phyloP scores from a whole-genome alignment of 92 coral and sea anemone genomes.

The Porites lobata region DNA sequence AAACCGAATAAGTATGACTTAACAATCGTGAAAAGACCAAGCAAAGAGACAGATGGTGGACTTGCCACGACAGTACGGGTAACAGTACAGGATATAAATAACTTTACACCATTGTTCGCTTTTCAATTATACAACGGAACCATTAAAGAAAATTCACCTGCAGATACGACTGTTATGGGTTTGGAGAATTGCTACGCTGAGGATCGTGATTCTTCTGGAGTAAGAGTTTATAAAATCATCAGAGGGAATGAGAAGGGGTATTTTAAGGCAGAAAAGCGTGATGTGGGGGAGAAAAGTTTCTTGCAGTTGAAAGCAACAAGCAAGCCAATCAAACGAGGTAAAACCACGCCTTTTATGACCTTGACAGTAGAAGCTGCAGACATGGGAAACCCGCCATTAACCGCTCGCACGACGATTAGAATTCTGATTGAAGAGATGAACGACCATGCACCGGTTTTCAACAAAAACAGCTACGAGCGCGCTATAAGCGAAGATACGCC shows the following conservation, averaged over 20 bases:
- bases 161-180: slow-evolving; percentile 68
- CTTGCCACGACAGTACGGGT: slow-evolving; percentile 71
- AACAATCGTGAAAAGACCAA: slow-evolving; percentile 65
- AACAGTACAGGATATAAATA: slow-evolving; percentile 70
- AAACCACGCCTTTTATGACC: slow-evolving; percentile 48
- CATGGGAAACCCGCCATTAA: slow-evolving; percentile 63
- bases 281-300: slow-evolving; percentile 64
- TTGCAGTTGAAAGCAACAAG: slow-evolving; percentile 70
- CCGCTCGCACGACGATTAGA: slow-evolving; percentile 59
- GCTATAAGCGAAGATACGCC: slow-evolving; percentile 73
- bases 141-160: slow-evolving; percentile 68
- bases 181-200: slow-evolving; percentile 83
- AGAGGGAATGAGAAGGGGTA: slow-evolving; percentile 84
- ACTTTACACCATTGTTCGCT: slow-evolving; percentile 76
- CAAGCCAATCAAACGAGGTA: slow-evolving; percentile 56
- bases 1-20: slow-evolving; percentile 72
- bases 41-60: slow-evolving; percentile 55
- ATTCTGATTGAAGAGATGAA: slow-evolving; percentile 60
- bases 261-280: slow-evolving; percentile 51
- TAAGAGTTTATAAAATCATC: slow-evolving; percentile 70
- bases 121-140: slow-evolving; percentile 74
- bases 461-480: slow-evolving; percentile 53
- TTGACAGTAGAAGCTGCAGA: slow-evolving; percentile 76
- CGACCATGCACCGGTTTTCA: slow-evolving; percentile 69
- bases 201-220: slow-evolving; percentile 77